These are phyloP conservation scores for Megaptera novaeangliae DNA, from an alignment of 2,113 vertebrate species.

Conservation along the genomic window DNA sequence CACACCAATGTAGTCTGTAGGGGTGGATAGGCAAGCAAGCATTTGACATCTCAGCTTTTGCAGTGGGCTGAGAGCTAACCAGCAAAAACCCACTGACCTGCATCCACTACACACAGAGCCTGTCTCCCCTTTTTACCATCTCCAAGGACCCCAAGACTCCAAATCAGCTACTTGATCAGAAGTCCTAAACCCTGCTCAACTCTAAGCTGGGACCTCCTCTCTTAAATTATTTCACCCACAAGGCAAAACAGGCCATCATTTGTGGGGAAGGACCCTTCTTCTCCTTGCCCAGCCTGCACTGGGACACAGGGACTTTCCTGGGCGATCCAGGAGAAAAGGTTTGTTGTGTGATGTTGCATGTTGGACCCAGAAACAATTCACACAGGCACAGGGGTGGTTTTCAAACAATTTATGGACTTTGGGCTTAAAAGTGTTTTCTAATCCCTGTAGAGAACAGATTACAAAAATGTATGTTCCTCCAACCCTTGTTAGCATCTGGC, in stretches of 20 bases:
- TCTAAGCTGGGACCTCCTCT: neutral
- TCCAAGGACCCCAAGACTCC: neutral
- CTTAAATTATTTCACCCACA: neutral
- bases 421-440: constrained; percentile 18
- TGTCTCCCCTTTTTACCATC: neutral
- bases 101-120: neutral
- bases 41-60: neutral
- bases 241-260: neutral
- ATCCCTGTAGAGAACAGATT: neutral
- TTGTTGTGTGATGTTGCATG: neutral
- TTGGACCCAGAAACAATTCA: neutral
- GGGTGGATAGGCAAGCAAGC: neutral
- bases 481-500: neutral
- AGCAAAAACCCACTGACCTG: neutral
- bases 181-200: neutral
- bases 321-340: neutral
- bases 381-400: neutral
- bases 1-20: neutral
- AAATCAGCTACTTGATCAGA: neutral
- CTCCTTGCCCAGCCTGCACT: neutral
- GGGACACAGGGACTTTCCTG: neutral
- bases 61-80: neutral
- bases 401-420: neutral
- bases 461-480: neutral
- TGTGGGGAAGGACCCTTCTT: neutral